phyloP scores from a whole-genome alignment of 2,888 invertebrate genomes.

The Drosophila gaucha region DNA sequence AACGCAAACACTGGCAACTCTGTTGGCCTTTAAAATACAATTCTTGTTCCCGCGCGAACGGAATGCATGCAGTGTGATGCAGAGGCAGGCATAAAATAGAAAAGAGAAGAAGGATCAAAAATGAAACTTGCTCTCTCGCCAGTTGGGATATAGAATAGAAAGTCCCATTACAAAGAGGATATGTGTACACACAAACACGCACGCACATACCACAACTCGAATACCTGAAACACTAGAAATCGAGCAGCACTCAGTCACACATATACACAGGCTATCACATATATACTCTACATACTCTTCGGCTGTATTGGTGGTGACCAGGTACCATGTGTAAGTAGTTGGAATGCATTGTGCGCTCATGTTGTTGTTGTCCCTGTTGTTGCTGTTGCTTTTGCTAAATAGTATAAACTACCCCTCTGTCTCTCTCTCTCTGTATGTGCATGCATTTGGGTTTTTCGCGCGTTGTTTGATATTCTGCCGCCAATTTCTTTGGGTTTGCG shows the following conservation, averaged over 20 bases:
- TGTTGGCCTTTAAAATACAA: constrained; percentile 19
- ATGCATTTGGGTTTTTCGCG: constrained; percentile 44
- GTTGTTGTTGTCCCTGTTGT: constrained; percentile 10
- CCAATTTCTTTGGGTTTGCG: constrained; percentile 50
- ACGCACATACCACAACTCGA: neutral
- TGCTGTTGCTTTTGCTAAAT: constrained; percentile 21
- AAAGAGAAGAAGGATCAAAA: constrained; percentile 4
- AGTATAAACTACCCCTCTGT: constrained; percentile 55
- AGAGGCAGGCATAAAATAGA: constrained; percentile 3
- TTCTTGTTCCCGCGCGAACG: constrained; percentile 40
- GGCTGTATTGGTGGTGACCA: constrained; percentile 20
- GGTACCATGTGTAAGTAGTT: constrained; percentile 65
- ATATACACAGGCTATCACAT: constrained; percentile 8
- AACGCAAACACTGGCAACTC: constrained; percentile 24
- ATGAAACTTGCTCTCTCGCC: constrained; percentile 34
- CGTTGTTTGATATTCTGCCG: constrained; percentile 62
- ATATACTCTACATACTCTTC: neutral
- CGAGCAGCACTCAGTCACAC: constrained; percentile 4
- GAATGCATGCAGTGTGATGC: neutral
- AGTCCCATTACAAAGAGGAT: constrained; percentile 28
- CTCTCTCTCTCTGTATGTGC: constrained; percentile 4
- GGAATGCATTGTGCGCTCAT: constrained; percentile 56
- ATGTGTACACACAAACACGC: neutral
- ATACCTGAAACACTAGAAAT: constrained; percentile 29
- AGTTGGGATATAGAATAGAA: constrained; percentile 47